These are phyloP conservation scores for Campylomormyrus numenius DNA, from an alignment of 2,113 vertebrate species.

Conservation along the genomic window DNA sequence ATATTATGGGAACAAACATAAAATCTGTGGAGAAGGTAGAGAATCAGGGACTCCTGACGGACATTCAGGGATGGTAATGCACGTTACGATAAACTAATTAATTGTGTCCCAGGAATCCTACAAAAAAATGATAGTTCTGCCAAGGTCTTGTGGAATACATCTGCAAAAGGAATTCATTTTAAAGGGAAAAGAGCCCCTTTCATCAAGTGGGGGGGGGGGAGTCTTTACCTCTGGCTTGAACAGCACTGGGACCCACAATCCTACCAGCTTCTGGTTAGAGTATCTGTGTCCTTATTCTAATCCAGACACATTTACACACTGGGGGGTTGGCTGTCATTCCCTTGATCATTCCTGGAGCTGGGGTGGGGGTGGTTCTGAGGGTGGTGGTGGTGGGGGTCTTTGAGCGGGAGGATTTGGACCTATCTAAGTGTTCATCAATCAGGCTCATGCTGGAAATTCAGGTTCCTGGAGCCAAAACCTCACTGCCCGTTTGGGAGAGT, in stretches of 20 bases:
- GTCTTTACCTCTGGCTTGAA: conserved; percentile 1
- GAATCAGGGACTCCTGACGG: conserved; percentile 14
- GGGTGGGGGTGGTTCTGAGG: neutral
- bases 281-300: neutral
- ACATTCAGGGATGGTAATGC: conserved; percentile 14
- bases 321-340: conserved; percentile 3
- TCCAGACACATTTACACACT: conserved; percentile 6
- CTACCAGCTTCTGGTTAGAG: conserved; percentile 1
- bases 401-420: conserved; percentile 1
- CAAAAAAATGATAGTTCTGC: conserved; percentile 24
- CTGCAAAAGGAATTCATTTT: conserved; percentile 33
- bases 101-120: conserved; percentile 25
- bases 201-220: neutral
- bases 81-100: conserved; percentile 31
- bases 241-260: neutral
- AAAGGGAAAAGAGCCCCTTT: conserved; percentile 4
- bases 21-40: neutral
- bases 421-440: neutral
- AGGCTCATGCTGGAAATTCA: neutral
- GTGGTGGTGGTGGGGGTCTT: neutral
- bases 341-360: conserved; percentile 1
- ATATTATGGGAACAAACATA: neutral
- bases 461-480: neutral
- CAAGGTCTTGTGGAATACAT: conserved; percentile 14
- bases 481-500: neutral